phyloP scores from a whole-genome alignment of 2,888 invertebrate species.

The Agrotis exclamationis region DNA sequence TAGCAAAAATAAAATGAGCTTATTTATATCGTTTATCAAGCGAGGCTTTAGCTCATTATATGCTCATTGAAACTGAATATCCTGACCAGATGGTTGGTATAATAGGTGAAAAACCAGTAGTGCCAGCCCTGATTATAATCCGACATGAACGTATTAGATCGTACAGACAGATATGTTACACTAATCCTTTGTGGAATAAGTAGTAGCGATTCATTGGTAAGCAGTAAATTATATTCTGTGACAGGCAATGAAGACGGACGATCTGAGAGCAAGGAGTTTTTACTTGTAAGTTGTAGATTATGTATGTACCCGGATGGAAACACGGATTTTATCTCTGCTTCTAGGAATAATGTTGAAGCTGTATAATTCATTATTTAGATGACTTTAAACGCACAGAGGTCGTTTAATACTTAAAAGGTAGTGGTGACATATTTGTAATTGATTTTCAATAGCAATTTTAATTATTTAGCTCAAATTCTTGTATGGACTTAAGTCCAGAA shows the following conservation, averaged over 20 bases:
- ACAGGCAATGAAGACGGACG: conserved; percentile 45
- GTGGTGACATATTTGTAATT: not conserved
- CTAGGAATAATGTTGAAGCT: conserved; percentile 10
- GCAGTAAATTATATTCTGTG: conserved; percentile 49
- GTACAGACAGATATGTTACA: conserved; percentile 44
- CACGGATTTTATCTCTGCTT: conserved; percentile 24
- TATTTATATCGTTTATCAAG: conserved; percentile 2
- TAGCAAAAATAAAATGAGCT: not conserved
- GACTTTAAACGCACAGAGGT: not conserved
- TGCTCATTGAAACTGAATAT: not conserved
- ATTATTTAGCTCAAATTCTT: not conserved
- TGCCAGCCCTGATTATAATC: conserved; percentile 41
- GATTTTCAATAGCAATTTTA: no score
- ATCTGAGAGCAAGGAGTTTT: conserved; percentile 29
- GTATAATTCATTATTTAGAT: conserved; percentile 2
- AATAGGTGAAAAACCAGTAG: conserved; percentile 2
- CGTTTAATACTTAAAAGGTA: not conserved
- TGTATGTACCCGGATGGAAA: conserved; percentile 14
- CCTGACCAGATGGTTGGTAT: conserved; percentile 4
- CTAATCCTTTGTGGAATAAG: conserved; percentile 51
- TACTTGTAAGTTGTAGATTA: conserved; percentile 20
- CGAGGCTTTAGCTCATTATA: not conserved
- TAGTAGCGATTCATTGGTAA: conserved; percentile 19
- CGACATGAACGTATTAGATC: conserved; percentile 47
- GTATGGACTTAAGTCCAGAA: not conserved